Evolutionary conservation across 2,888 invertebrate genomes (phyloP), one percentile per base, ranked within the genome.

Genomic region (Aphrophora alni): DNA sequence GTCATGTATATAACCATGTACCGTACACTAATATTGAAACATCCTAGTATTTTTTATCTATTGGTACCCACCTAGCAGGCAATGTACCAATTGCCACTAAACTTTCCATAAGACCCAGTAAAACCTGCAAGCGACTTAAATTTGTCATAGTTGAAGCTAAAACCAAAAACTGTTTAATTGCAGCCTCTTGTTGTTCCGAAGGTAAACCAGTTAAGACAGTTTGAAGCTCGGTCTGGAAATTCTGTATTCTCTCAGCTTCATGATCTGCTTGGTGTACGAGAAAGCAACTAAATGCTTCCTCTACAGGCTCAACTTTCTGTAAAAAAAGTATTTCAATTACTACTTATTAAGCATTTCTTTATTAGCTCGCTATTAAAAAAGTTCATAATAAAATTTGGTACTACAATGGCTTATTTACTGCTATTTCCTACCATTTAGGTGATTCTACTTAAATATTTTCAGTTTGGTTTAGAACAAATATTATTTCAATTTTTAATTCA

Each of bases 201-300:
- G 92, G 91, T 26, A 94, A 87, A 38, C 91, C 92, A 28, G 91
- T 90, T 89, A 97, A 93, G 0, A 93, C 91, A 21, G 89, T 89
- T 79, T 92, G 92, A 44, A 97, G 88, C 83, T 93, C 93, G 83
- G 93, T 92, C 84, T 94, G 92, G 89, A 94, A 94, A 86, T 90
- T 88, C 59, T 91, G 88, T 33, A 93, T 89, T 87, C 93, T 93
- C 84, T 94, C 93, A 83, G 89, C 90, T 87, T 96, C 94, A 81
- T 91, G 91, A 77, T 93, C 92, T 24, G 92, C 90, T 84, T 93
- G 93, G 86, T 96, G 94, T 0, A 96, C 94, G 81, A 97, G 91
- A 85, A 95, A 96, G 85, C 95, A 95, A 87, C 95, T 95, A 87
- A 98, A 97, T 0, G 96, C 96, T 88, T 97, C 96, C 87, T 97